phyloP scores from a whole-genome alignment of 2,797 vertebrate genomes.

The Oreochromis mossambicus region DNA sequence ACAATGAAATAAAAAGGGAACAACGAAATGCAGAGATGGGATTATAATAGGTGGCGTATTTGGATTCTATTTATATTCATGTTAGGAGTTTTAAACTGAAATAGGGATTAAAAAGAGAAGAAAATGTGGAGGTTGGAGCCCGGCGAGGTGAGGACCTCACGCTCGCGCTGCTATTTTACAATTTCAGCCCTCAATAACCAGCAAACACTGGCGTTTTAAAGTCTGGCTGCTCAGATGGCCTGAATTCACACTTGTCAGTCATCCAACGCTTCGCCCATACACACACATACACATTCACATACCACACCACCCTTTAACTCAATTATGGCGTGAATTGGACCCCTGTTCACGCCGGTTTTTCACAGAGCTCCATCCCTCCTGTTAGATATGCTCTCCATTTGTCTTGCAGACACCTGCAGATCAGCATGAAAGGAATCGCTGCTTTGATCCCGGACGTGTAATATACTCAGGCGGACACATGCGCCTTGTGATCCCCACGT shows the following conservation, averaged over 20 bases:
- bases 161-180: background rate
- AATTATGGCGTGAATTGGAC: background rate
- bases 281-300: background rate
- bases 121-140: background rate
- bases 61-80: background rate
- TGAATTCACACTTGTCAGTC: background rate
- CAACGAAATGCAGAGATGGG: background rate
- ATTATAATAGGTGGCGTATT: background rate
- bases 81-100: background rate
- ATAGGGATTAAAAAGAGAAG: background rate
- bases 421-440: conserved; percentile 35
- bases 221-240: conserved; percentile 9
- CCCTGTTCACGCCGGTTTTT: background rate
- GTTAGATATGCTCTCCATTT: conserved; percentile 15
- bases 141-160: accelerated
- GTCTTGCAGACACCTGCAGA: conserved; percentile 43
- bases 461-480: background rate
- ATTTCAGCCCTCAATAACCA: background rate
- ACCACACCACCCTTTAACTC: background rate
- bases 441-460: conserved; percentile 46
- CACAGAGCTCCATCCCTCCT: background rate
- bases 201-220: background rate
- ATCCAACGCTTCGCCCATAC: background rate
- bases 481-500: background rate
- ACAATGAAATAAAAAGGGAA: background rate